These are phyloP conservation scores for Crepidodera aurea DNA, from an alignment of 2,888 invertebrate genomes.

Conservation along the genomic window DNA sequence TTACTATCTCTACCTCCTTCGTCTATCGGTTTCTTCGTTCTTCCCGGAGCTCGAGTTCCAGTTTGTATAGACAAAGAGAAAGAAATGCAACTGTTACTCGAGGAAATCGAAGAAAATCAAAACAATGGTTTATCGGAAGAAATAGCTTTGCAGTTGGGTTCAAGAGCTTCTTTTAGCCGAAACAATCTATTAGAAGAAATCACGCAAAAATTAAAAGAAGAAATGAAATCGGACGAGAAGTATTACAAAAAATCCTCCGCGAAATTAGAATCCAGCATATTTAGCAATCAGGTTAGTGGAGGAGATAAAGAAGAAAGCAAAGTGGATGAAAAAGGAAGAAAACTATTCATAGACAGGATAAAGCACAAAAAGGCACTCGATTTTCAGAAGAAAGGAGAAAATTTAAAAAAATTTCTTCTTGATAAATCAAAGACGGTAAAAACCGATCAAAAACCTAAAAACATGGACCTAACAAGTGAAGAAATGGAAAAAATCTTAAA, in stretches of 20 bases:
- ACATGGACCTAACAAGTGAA: slow-evolving; percentile 35
- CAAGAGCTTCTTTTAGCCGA: slow-evolving; percentile 27
- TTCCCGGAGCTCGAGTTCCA: slow-evolving; percentile 71
- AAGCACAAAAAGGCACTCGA: slow-evolving; percentile 36
- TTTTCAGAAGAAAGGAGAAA: slow-evolving; percentile 34
- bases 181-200: slow-evolving; percentile 56
- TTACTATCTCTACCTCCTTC: slow-evolving; percentile 70
- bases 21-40: slow-evolving; percentile 78
- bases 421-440: slow-evolving; percentile 27
- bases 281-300: slow-evolving; percentile 17
- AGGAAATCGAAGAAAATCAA: slow-evolving; percentile 56
- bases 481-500: slow-evolving; percentile 53
- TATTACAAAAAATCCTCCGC: slow-evolving; percentile 42
- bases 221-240: slow-evolving; percentile 51
- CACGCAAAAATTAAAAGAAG: slow-evolving; percentile 46
- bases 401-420: slow-evolving; percentile 29
- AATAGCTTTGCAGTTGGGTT: slow-evolving; percentile 37
- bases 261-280: not conserved
- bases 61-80: slow-evolving; percentile 63
- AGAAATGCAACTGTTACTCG: slow-evolving; percentile 48
- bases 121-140: slow-evolving; percentile 60
- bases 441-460: slow-evolving; percentile 21
- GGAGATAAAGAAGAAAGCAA: slow-evolving; percentile 23
- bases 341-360: slow-evolving; percentile 36
- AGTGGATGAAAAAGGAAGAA: slow-evolving; percentile 33